Conservation (phyloP, 2,888 invertebrate genomes). For the Luperina testacea region DNA sequence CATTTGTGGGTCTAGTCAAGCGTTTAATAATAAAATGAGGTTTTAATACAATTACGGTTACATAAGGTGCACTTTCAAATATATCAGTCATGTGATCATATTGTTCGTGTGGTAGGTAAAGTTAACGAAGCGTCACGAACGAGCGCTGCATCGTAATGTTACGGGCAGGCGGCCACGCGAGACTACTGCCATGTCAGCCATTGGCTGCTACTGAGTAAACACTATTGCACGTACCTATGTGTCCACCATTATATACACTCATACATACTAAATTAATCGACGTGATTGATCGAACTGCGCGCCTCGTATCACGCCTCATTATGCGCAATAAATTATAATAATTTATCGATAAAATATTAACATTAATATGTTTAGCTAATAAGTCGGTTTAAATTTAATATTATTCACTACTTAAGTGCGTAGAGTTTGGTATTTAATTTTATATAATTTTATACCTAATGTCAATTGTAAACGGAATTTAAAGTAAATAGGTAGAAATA, state of each 20-base stretch:
- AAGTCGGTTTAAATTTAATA: slow-evolving; percentile 23
- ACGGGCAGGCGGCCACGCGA: slow-evolving; percentile 73
- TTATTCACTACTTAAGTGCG: slow-evolving; percentile 16
- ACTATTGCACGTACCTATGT: slow-evolving; percentile 41
- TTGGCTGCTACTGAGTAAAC: slow-evolving; percentile 69
- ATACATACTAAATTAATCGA: slow-evolving; percentile 62
- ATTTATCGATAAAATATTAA: slow-evolving; percentile 55
- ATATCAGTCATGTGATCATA: slow-evolving; percentile 33
- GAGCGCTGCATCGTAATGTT: slow-evolving; percentile 64
- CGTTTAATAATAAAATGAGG: slow-evolving; percentile 35
- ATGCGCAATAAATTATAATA: slow-evolving; percentile 60
- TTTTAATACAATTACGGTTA: slow-evolving; percentile 24
- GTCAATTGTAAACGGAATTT: slow-evolving; percentile 25
- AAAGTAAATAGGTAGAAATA: slow-evolving; percentile 1
- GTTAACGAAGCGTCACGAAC: slow-evolving; percentile 57
- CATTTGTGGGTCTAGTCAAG: slow-evolving; percentile 10
- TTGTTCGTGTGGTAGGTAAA: slow-evolving; percentile 39
- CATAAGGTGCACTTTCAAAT: slow-evolving; percentile 43
- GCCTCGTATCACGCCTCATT: slow-evolving; percentile 55
- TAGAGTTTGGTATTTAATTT: slow-evolving; percentile 11
- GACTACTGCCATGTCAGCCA: slow-evolving; percentile 62
- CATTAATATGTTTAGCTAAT: slow-evolving; percentile 49
- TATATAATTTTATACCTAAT: slow-evolving; percentile 26
- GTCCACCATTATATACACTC: slow-evolving; percentile 30
- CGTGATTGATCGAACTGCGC: slow-evolving; percentile 69